Conservation (phyloP, 2,797 vertebrate species). For the Pseudochromis fuscus region DNA sequence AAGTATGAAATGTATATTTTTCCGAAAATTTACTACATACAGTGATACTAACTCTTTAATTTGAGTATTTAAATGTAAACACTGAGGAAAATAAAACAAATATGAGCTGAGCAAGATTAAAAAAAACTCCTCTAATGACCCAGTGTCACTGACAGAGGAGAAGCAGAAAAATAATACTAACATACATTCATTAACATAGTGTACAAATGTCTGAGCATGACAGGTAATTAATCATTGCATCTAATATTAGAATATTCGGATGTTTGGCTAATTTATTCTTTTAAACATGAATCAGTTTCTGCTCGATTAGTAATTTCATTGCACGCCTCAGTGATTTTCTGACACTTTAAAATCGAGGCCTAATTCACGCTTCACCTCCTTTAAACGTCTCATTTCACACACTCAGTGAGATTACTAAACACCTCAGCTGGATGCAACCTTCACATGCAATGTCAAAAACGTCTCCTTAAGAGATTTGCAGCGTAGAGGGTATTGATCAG, state of each 20-base stretch:
- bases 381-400: constrained; percentile 2
- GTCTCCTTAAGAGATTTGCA: constrained; percentile 35
- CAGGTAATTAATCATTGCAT: constrained; percentile 6
- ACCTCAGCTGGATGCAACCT: constrained; percentile 18
- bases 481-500: constrained; percentile 34
- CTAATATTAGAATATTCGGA: constrained; percentile 1
- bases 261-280: background rate
- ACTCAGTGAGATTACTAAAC: background rate
- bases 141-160: too few species aligned
- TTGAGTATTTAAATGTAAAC: too few species aligned
- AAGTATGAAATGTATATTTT: too few species aligned
- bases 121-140: too few species aligned
- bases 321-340: background rate
- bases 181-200: too few species aligned
- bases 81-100: too few species aligned
- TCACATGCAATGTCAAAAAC: constrained; percentile 36
- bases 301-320: constrained; percentile 8
- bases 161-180: too few species aligned
- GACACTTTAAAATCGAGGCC: constrained; percentile 7
- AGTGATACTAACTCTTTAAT: too few species aligned
- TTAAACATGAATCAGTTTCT: background rate
- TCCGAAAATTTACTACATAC: too few species aligned
- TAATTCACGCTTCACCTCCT: constrained; percentile 23
- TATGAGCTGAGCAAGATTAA: too few species aligned
- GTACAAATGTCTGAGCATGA: too few species aligned